Conservation (phyloP, 2,888 invertebrate species). For the Heterodera filipjevi region DNA sequence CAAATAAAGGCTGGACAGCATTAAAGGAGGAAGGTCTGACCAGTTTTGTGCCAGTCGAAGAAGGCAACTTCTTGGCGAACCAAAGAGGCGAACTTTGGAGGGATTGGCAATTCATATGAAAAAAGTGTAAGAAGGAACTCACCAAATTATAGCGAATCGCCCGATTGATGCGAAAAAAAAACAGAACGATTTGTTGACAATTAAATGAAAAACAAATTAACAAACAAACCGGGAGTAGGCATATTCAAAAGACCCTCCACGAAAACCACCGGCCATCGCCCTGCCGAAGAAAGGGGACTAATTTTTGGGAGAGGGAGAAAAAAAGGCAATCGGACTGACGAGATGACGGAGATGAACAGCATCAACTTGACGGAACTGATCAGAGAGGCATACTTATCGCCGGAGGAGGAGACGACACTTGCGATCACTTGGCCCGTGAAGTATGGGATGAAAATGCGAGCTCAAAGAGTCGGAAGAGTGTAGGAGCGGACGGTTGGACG, state of each 20-base stretch:
- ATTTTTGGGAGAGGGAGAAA: too few relatives aligned
- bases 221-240: constrained; percentile 54
- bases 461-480: constrained; percentile 52
- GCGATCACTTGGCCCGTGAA: constrained; percentile 68
- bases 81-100: constrained; percentile 59
- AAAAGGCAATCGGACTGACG: too few relatives aligned
- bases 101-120: neutral
- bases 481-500: neutral
- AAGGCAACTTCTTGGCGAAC: constrained; percentile 67
- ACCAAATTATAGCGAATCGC: constrained; percentile 63
- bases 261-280: constrained; percentile 65
- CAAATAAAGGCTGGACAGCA: neutral
- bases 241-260: constrained; percentile 66
- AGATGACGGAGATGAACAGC: constrained; percentile 60
- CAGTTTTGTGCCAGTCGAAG: constrained; percentile 66
- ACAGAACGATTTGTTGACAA: neutral
- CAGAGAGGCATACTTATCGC: constrained; percentile 65
- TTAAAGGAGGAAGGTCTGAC: constrained; percentile 38
- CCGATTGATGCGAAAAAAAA: constrained; percentile 57
- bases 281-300: constrained; percentile 44
- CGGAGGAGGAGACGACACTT: constrained; percentile 63
- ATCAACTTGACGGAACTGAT: constrained; percentile 58
- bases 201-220: neutral
- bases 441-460: constrained; percentile 67
- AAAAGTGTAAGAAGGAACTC: neutral